Evolutionary conservation across 2,113 vertebrate genomes (phyloP).

Genomic region (Vicugna pacos): DNA sequence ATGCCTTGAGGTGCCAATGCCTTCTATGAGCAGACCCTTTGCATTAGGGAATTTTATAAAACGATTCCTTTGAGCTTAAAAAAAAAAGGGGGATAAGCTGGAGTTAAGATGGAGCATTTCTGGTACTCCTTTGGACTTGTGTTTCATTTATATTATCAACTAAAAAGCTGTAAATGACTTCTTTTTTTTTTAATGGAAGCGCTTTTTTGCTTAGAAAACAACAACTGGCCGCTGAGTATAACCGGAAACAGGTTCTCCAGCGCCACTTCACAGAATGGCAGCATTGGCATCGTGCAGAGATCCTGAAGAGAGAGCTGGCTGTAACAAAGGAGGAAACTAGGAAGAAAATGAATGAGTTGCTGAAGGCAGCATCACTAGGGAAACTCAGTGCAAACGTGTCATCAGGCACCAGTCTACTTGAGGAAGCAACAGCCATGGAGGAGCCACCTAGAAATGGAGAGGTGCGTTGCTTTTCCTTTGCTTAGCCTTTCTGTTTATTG

Average conservation of each 20-base stretch:
- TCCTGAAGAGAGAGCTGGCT: constrained; percentile 86
- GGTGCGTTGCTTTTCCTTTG: constrained; percentile 67
- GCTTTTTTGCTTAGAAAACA: constrained; percentile 86
- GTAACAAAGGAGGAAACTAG: constrained; percentile 89
- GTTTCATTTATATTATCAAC: constrained; percentile 1
- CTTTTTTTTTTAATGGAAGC: constrained; percentile 54
- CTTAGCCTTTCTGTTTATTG: not conserved
- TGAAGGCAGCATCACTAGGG: constrained; percentile 87
- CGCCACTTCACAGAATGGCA: constrained; percentile 91
- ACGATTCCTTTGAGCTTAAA: not conserved
- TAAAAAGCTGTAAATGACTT: constrained; percentile 37
- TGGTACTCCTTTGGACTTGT: constrained; percentile 18
- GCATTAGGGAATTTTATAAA: constrained; percentile 12
- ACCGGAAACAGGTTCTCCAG: constrained; percentile 88
- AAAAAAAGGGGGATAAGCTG: not conserved
- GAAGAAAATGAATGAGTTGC: constrained; percentile 92
- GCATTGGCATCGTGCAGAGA: constrained; percentile 88
- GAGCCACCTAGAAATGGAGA: constrained; percentile 63
- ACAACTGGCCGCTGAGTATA: constrained; percentile 89
- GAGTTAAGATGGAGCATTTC: constrained; percentile 21
- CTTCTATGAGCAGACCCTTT: constrained; percentile 2
- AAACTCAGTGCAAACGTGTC: constrained; percentile 71
- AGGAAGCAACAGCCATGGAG: constrained; percentile 28
- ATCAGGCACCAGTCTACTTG: not conserved
- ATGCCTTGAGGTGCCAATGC: not conserved